Evolutionary conservation across 2,797 vertebrate genomes (phyloP).

Genomic region (Premnoplex brunnescens): DNA sequence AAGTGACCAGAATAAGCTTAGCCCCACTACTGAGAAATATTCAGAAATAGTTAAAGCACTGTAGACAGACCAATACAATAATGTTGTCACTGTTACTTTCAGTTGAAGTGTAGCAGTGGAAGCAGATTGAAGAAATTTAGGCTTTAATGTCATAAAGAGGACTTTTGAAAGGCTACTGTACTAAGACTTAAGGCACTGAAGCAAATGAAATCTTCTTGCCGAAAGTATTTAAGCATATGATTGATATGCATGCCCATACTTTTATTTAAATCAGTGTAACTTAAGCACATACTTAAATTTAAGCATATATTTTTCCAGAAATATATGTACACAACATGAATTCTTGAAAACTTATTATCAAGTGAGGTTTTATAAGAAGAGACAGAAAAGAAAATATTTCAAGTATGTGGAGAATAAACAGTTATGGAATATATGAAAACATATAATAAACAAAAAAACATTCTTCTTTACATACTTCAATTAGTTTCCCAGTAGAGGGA

Average conservation of each 20-base stretch:
- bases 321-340: background rate
- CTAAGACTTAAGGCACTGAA: background rate
- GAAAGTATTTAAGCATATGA: background rate
- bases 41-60: background rate
- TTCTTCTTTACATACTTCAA: background rate
- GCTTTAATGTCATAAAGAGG: background rate
- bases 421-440: background rate
- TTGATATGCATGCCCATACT: background rate
- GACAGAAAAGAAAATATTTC: background rate
- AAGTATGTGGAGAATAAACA: background rate
- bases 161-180: background rate
- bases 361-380: background rate
- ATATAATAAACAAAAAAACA: background rate
- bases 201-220: background rate
- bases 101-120: background rate
- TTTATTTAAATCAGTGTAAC: background rate
- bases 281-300: background rate
- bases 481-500: slow-evolving; percentile 2
- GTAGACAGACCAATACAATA: background rate
- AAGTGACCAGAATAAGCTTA: background rate
- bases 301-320: background rate
- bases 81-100: background rate
- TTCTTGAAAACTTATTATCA: background rate
- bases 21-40: background rate
- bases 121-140: background rate